Percentiles rank a stretch among this genome's conserved stretches.
These are phyloP conservation scores for Caenorhabditis doughertyi DNA, from an alignment of 2,888 invertebrate genomes.

Conservation along the genomic window DNA sequence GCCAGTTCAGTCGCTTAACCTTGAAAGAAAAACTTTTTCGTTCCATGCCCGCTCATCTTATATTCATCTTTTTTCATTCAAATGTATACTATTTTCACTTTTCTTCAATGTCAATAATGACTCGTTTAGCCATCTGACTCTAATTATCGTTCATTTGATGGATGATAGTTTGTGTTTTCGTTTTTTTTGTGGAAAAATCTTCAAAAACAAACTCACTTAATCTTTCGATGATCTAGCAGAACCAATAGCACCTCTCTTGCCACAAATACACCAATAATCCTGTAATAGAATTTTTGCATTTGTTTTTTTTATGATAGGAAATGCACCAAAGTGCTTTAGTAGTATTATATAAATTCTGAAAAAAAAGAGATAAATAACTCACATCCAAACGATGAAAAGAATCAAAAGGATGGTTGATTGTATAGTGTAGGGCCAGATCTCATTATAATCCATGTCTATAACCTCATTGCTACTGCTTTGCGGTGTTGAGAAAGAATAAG, in stretches of 20 bases:
- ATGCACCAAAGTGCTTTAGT: neutral
- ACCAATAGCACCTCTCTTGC: slow-evolving; percentile 62
- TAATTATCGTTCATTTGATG: slow-evolving; percentile 59
- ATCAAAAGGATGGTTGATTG: slow-evolving; percentile 56
- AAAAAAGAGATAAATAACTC: slow-evolving; percentile 27
- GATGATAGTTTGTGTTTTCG: slow-evolving; percentile 47
- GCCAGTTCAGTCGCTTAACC: no score
- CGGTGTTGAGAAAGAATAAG: slow-evolving; percentile 1
- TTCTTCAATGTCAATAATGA: neutral
- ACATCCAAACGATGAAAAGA: slow-evolving; percentile 62
- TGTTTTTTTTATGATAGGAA: slow-evolving; percentile 5
- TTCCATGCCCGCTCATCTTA: neutral
- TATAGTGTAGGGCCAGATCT: slow-evolving; percentile 45
- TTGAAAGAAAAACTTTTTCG: neutral
- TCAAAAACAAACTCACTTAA: slow-evolving; percentile 47
- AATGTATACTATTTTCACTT: slow-evolving; percentile 6
- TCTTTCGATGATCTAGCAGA: slow-evolving; percentile 57
- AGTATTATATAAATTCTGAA: no score
- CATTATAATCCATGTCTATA: slow-evolving; percentile 30
- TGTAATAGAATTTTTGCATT: slow-evolving; percentile 36
- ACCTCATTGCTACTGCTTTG: slow-evolving; percentile 21
- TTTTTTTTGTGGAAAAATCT: slow-evolving; percentile 20
- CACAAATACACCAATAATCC: slow-evolving; percentile 64
- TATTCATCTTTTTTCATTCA: neutral
- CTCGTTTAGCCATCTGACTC: slow-evolving; percentile 40